phyloP scores from a whole-genome alignment of 2,113 vertebrate genomes.

The Tachysurus vachellii region DNA sequence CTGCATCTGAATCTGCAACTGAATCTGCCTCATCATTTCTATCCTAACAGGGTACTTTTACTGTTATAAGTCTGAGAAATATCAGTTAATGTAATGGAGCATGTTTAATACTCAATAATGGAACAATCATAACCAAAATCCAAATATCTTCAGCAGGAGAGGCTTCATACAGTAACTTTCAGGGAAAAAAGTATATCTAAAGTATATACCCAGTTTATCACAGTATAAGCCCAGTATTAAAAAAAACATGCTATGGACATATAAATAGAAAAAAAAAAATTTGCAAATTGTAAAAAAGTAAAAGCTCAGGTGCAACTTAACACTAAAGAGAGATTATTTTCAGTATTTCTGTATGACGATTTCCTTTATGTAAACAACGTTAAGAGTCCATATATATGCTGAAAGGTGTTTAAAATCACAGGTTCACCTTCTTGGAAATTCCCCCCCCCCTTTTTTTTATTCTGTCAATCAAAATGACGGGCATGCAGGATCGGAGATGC shows the following conservation, averaged over 20 bases:
- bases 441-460: constrained; percentile 39
- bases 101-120: not conserved
- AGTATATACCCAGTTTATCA: not conserved
- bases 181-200: not conserved
- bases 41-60: not conserved
- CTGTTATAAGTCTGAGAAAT: not conserved
- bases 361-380: not conserved
- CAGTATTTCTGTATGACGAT: not conserved
- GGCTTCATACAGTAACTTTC: not conserved
- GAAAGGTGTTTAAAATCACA: constrained; percentile 56
- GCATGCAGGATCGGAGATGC: constrained; percentile 60
- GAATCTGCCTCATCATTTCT: no score
- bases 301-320: not conserved
- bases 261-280: not conserved
- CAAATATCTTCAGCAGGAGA: not conserved
- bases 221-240: not conserved
- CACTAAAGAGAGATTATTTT: not conserved
- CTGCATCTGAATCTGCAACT: no score
- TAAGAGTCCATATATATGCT: not conserved
- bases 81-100: not conserved
- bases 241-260: not conserved
- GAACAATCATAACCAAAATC: not conserved
- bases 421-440: constrained; percentile 61
- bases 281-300: not conserved
- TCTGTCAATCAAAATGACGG: constrained; percentile 72